phyloP scores from a whole-genome alignment of 2,888 invertebrate species.

The Sicus ferrugineus region DNA sequence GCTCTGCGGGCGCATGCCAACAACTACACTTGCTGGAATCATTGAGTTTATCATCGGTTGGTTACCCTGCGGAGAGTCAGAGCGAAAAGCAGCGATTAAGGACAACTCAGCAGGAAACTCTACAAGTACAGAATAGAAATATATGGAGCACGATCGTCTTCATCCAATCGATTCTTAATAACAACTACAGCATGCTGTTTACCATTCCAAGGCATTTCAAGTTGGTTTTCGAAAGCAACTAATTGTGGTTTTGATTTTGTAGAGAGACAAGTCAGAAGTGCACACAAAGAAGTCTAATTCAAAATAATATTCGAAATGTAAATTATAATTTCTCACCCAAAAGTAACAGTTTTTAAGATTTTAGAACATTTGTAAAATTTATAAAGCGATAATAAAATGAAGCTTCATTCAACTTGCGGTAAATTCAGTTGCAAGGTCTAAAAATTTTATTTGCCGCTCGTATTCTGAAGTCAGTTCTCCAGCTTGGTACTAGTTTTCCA shows the following conservation, averaged over 20 bases:
- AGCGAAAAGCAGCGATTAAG: slow-evolving; percentile 54
- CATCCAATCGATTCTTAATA: slow-evolving; percentile 10
- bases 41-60: slow-evolving; percentile 73
- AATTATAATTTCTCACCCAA: slow-evolving; percentile 23
- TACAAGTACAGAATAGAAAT: neutral
- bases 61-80: slow-evolving; percentile 58
- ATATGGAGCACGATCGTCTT: neutral
- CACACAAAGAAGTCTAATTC: slow-evolving; percentile 41
- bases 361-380: neutral
- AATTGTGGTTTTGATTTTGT: slow-evolving; percentile 19
- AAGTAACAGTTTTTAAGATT: neutral
- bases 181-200: slow-evolving; percentile 43
- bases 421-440: neutral
- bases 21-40: slow-evolving; percentile 79
- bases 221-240: slow-evolving; percentile 11
- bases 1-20: slow-evolving; percentile 82
- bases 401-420: neutral
- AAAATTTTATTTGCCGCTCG: neutral
- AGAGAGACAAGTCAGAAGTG: slow-evolving; percentile 45
- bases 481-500: neutral
- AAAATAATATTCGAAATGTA: neutral
- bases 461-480: neutral
- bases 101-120: neutral
- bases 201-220: slow-evolving; percentile 26
- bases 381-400: neutral